Conservation (phyloP, 2,888 invertebrate species). For the Pyrochroa serraticornis region DNA sequence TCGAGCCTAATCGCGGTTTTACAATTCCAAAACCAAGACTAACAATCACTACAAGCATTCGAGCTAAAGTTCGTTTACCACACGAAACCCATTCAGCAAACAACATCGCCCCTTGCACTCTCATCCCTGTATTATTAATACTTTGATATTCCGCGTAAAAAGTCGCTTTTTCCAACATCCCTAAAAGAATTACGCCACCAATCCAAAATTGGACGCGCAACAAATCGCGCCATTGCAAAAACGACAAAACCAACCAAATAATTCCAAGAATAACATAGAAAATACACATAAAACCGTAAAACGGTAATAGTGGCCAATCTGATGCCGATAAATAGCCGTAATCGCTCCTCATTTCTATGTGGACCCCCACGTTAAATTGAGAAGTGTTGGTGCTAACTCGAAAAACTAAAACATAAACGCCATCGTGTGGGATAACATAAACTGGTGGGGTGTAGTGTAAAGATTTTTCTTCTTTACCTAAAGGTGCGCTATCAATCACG, state of each 20-base stretch:
- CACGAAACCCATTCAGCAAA: slow-evolving; percentile 92
- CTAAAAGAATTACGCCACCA: slow-evolving; percentile 86
- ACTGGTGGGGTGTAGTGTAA: slow-evolving; percentile 54
- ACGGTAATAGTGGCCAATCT: slow-evolving; percentile 87
- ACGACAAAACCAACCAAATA: slow-evolving; percentile 83
- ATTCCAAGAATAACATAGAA: slow-evolving; percentile 84
- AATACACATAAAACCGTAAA: slow-evolving; percentile 89
- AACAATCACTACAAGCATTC: slow-evolving; percentile 94
- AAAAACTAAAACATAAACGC: slow-evolving; percentile 71
- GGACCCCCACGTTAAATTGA: slow-evolving; percentile 65
- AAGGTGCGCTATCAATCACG: slow-evolving; percentile 43
- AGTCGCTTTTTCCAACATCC: slow-evolving; percentile 86
- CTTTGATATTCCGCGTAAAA: slow-evolving; percentile 89
- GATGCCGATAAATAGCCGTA: slow-evolving; percentile 87
- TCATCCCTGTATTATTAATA: slow-evolving; percentile 71
- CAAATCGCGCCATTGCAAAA: slow-evolving; percentile 88
- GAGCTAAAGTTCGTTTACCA: slow-evolving; percentile 86
- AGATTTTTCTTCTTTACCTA: slow-evolving; percentile 45
- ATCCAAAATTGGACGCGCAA: slow-evolving; percentile 96
- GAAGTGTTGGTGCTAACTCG: slow-evolving; percentile 57
- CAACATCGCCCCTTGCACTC: slow-evolving; percentile 74
- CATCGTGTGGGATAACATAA: slow-evolving; percentile 69
- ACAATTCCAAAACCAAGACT: slow-evolving; percentile 95
- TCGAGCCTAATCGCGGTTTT: slow-evolving; percentile 88
- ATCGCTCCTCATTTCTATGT: slow-evolving; percentile 75